These are phyloP conservation scores for Acanthochromis polyacanthus DNA, from an alignment of 2,113 vertebrate genomes.

Conservation along the genomic window DNA sequence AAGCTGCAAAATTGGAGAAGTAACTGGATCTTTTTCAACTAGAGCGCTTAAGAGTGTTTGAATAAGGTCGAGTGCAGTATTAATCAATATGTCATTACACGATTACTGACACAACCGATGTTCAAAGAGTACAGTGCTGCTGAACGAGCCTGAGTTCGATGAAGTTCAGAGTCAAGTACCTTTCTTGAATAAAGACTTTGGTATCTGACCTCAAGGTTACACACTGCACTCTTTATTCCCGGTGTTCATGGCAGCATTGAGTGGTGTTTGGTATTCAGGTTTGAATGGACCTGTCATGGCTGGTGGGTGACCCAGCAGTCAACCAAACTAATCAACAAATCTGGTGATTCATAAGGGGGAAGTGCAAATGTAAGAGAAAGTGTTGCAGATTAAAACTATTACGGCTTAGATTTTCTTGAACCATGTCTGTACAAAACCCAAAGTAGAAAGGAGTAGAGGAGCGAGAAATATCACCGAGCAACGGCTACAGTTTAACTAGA, in stretches of 20 bases:
- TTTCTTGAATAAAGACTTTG: neutral
- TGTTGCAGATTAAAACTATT: too few relatives aligned
- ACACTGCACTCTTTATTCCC: neutral
- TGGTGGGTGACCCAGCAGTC: neutral
- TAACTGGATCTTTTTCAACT: too few relatives aligned
- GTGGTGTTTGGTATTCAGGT: neutral
- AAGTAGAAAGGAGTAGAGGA: too few relatives aligned
- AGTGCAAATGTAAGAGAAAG: neutral
- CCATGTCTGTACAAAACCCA: too few relatives aligned
- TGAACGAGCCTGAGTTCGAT: constrained; percentile 5
- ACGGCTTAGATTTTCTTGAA: too few relatives aligned
- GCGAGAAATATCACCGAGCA: too few relatives aligned
- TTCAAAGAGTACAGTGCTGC: neutral
- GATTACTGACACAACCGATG: neutral
- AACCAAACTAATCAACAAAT: constrained; percentile 12
- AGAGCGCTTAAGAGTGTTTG: too few relatives aligned
- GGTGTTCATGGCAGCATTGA: neutral
- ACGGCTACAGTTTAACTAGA: too few relatives aligned
- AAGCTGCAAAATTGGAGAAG: too few relatives aligned
- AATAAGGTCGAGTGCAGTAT: too few relatives aligned
- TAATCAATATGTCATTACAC: too few relatives aligned
- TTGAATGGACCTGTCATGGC: neutral
- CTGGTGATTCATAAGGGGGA: constrained; percentile 4
- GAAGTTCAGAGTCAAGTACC: neutral
- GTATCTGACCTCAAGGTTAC: neutral